These are phyloP conservation scores for Amaurobius ferox DNA, from an alignment of 2,888 invertebrate genomes.

Conservation along the genomic window DNA sequence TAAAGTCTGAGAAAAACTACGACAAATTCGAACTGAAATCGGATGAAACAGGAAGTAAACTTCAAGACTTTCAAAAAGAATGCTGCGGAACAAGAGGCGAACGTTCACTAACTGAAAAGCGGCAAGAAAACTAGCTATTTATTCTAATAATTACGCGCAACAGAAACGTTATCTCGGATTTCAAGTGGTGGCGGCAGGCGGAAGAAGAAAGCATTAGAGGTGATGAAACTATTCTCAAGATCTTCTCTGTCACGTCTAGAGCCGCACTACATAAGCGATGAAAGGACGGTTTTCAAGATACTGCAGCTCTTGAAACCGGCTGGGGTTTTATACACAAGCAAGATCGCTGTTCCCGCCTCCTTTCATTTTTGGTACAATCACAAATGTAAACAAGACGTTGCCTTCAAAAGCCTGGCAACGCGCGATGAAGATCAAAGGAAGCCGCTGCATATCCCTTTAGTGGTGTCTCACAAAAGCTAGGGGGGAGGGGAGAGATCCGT, in stretches of 20 bases:
- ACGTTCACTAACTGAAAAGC: too few relatives aligned
- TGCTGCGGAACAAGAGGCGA: too few relatives aligned
- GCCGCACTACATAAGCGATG: neutral
- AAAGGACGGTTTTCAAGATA: neutral
- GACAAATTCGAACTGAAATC: too few relatives aligned
- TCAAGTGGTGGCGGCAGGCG: neutral
- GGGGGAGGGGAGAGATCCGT: constrained; percentile 4
- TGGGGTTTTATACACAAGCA: neutral
- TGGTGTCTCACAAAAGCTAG: constrained; percentile 31
- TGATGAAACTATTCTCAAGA: neutral
- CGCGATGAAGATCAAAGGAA: constrained; percentile 29
- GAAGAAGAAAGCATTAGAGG: neutral
- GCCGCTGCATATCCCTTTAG: constrained; percentile 20
- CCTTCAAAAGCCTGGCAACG: constrained; percentile 28
- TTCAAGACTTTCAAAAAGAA: too few relatives aligned
- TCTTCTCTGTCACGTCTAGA: neutral
- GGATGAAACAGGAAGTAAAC: too few relatives aligned
- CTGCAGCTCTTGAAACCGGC: neutral
- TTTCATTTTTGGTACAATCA: neutral
- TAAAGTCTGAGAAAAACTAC: too few relatives aligned
- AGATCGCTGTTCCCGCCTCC: neutral
- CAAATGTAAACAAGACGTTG: constrained; percentile 56
- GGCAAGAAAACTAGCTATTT: neutral
- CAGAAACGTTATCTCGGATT: neutral
- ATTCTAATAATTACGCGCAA: neutral